phyloP scores from a whole-genome alignment of 2,113 vertebrate species.

The Salvelinus namaycush region DNA sequence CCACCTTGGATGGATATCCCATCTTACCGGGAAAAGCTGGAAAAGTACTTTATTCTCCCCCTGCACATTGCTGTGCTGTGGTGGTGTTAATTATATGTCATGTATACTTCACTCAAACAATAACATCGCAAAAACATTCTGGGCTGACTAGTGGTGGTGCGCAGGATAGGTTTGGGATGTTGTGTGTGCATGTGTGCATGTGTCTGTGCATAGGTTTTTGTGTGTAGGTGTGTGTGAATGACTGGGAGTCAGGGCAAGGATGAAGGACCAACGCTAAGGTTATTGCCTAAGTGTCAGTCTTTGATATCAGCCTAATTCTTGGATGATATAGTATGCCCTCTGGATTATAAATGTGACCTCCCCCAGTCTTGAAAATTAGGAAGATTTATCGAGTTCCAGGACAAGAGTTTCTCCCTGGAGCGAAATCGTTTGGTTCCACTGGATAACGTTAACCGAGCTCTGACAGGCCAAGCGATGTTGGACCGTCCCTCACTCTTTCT shows the following conservation, averaged over 20 bases:
- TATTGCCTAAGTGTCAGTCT: slow-evolving; percentile 56
- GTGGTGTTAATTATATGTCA: slow-evolving; percentile 38
- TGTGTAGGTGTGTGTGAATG: background rate
- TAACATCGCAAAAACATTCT: slow-evolving; percentile 18
- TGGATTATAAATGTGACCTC: slow-evolving; percentile 62
- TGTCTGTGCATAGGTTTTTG: background rate
- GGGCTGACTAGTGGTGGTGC: slow-evolving; percentile 2
- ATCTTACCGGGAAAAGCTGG: slow-evolving; percentile 36
- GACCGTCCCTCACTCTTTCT: slow-evolving; percentile 27
- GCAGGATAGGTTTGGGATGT: background rate
- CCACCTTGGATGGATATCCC: slow-evolving; percentile 31
- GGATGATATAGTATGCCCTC: slow-evolving; percentile 59
- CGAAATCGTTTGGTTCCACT: slow-evolving; percentile 45
- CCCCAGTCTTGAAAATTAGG: slow-evolving; percentile 46
- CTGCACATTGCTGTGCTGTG: slow-evolving; percentile 12
- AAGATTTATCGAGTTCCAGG: slow-evolving; percentile 50
- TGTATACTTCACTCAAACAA: slow-evolving; percentile 43
- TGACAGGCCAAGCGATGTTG: background rate
- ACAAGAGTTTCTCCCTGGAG: slow-evolving; percentile 42
- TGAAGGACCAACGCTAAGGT: too few species aligned
- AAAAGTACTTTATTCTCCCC: slow-evolving; percentile 47
- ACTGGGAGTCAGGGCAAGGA: slow-evolving; percentile 24
- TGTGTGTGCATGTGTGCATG: background rate
- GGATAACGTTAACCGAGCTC: slow-evolving; percentile 48
- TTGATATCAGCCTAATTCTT: slow-evolving; percentile 49